These are phyloP conservation scores for Flabesymbios commensalis DNA, from an alignment of 2,888 invertebrate species.

Conservation along the genomic window DNA sequence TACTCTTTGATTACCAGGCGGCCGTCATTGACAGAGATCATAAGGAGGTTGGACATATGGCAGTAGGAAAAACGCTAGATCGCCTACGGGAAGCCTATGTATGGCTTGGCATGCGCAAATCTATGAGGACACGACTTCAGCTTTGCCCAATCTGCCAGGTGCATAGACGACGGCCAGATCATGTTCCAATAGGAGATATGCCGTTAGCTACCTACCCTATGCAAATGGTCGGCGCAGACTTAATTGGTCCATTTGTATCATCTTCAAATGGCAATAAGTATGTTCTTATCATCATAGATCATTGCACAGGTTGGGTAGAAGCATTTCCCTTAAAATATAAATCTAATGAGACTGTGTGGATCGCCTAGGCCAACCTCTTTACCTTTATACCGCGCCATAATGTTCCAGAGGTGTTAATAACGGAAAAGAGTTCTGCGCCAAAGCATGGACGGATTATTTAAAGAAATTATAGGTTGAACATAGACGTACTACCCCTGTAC, in stretches of 20 bases:
- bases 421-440: conserved; percentile 2
- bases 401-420: conserved; percentile 7
- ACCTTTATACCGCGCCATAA: conserved; percentile 1
- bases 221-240: conserved; percentile 8
- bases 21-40: conserved; percentile 9
- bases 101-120: conserved; percentile 14
- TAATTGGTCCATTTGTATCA: conserved; percentile 17
- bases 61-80: not conserved
- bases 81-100: conserved; percentile 6
- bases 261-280: conserved; percentile 7
- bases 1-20: not conserved
- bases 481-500: conserved; percentile 5
- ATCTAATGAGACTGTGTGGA: conserved; percentile 2
- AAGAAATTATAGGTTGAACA: conserved; percentile 4
- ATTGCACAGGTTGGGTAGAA: conserved; percentile 15
- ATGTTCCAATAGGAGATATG: conserved; percentile 7
- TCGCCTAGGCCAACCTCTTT: conserved; percentile 1
- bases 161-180: not conserved
- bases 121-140: not conserved
- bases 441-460: not conserved
- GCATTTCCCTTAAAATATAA: conserved; percentile 12
- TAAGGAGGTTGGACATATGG: conserved; percentile 12
- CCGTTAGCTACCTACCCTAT: not conserved
- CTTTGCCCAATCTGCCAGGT: conserved; percentile 4
- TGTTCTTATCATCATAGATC: conserved; percentile 9